These are phyloP conservation scores for Nipponacmea schrenckii DNA, from an alignment of 2,888 invertebrate genomes.

Conservation along the genomic window DNA sequence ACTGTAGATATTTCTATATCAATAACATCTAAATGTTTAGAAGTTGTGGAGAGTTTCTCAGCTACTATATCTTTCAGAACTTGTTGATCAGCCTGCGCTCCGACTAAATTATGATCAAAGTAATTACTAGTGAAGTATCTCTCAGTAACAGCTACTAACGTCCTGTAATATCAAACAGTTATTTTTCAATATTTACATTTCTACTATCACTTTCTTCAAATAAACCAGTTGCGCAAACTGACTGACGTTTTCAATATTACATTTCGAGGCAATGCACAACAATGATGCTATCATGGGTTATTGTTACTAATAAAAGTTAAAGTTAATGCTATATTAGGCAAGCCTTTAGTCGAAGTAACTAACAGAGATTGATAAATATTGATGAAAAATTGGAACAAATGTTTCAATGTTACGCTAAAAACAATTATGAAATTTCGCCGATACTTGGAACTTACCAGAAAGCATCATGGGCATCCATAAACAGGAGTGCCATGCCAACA, in stretches of 20 bases:
- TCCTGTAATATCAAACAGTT: conserved; percentile 55
- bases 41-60: conserved; percentile 68
- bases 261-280: no score
- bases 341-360: no score
- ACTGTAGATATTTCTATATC: conserved; percentile 72
- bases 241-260: no score
- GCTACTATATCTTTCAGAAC: conserved; percentile 70
- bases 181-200: no score
- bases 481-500: conserved; percentile 70
- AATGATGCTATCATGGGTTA: no score
- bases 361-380: no score
- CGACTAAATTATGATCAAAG: conserved; percentile 70
- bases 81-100: conserved; percentile 71
- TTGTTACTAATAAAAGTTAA: no score
- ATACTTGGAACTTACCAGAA: conserved; percentile 68
- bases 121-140: conserved; percentile 70
- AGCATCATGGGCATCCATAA: conserved; percentile 71
- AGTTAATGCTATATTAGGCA: no score
- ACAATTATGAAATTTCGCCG: no score
- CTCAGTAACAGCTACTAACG: conserved; percentile 71
- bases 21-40: conserved; percentile 68
- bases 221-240: not conserved
- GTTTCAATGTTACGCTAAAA: no score
- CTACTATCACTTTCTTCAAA: not conserved
- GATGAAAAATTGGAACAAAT: no score